Percentiles rank a stretch among this genome's conserved stretches.
Conservation (phyloP, 2,888 invertebrate species). For the Oligia fasciuncula region DNA sequence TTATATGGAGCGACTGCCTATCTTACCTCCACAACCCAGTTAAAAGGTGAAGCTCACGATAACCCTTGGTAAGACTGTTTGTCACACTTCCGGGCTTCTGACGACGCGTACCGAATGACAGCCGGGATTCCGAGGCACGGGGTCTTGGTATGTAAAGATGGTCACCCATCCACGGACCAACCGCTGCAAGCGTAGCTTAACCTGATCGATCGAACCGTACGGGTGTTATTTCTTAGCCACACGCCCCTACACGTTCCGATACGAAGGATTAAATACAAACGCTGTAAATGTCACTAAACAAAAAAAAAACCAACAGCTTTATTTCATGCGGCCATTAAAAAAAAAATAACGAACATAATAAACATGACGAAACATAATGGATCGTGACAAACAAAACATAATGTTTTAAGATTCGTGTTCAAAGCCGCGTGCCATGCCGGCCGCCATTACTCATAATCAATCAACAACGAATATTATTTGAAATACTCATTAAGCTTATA, state of each 20-base stretch:
- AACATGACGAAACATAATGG: conserved; percentile 41
- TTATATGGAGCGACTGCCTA: no score
- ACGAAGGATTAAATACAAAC: background rate
- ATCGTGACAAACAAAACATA: conserved; percentile 53
- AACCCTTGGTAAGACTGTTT: no score
- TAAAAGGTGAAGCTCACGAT: no score
- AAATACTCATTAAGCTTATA: conserved; percentile 45
- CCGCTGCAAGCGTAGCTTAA: no score
- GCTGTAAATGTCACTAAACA: background rate
- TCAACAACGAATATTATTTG: conserved; percentile 55
- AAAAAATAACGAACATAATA: conserved; percentile 15
- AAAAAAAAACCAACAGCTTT: background rate
- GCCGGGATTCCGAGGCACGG: no score
- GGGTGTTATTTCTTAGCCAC: no score
- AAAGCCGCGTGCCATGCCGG: conserved; percentile 29
- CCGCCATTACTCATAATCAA: conserved; percentile 62
- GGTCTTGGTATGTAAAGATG: no score
- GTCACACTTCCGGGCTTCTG: no score
- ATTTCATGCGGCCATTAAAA: background rate
- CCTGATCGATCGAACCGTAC: no score
- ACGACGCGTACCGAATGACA: no score
- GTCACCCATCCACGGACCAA: no score
- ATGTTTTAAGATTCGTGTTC: conserved; percentile 55
- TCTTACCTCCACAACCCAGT: no score
- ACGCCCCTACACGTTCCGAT: background rate